Percentiles rank a stretch among this genome's conserved stretches.
These are phyloP conservation scores for Rhizoglyphus robini DNA, from an alignment of 1,140 invertebrate genomes.

Conservation along the genomic window DNA sequence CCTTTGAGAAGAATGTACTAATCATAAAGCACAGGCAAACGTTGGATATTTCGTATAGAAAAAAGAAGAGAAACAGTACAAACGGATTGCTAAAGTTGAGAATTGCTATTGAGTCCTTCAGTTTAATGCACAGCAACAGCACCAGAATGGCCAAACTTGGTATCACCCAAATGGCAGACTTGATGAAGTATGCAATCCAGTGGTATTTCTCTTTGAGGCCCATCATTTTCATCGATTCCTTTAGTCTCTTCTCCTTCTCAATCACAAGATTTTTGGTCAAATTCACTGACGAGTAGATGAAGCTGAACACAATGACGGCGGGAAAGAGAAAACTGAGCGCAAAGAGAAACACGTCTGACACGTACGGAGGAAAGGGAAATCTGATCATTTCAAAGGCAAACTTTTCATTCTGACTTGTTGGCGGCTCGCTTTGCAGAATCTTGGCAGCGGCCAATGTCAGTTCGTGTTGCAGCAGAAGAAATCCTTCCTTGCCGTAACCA, in stretches of 20 bases:
- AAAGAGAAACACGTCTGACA: neutral
- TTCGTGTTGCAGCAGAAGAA: constrained; percentile 10
- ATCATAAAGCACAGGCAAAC: constrained; percentile 45
- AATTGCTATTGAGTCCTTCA: constrained; percentile 41
- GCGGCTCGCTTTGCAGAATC: neutral
- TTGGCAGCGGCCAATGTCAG: constrained; percentile 9
- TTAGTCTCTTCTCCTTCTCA: constrained; percentile 49
- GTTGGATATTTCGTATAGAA: constrained; percentile 40
- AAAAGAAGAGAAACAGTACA: constrained; percentile 41
- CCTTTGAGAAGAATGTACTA: constrained; percentile 42
- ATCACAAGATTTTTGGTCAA: constrained; percentile 48
- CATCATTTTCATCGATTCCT: constrained; percentile 50
- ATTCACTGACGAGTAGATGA: constrained; percentile 4
- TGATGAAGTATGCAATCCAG: constrained; percentile 49
- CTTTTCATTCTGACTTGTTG: neutral
- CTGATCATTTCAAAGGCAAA: neutral
- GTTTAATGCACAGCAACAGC: constrained; percentile 37
- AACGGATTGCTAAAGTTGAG: constrained; percentile 38
- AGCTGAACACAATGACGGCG: neutral
- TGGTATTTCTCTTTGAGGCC: constrained; percentile 44
- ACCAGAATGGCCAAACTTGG: constrained; percentile 33
- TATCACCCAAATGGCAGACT: constrained; percentile 34
- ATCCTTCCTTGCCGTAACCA: constrained; percentile 9
- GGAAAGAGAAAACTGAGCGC: constrained; percentile 10
- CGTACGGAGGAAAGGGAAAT: constrained; percentile 13